A percentile compares a stretch with the other conserved stretches of the same genome.
Evolutionary conservation across 2,888 invertebrate genomes (phyloP).

Genomic region (Patella caerulea): DNA sequence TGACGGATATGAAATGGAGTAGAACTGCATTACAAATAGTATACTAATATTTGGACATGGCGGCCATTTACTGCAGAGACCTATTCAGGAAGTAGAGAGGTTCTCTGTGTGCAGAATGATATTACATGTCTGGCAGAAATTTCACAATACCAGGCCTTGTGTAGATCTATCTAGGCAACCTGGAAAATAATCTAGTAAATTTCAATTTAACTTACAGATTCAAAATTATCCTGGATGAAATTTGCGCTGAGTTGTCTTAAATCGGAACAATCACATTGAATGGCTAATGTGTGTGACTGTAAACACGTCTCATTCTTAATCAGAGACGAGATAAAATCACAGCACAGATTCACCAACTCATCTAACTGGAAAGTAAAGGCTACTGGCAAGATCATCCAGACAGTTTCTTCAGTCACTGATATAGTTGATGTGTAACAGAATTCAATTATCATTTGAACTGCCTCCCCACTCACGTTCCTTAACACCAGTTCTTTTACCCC

Average conservation of each 20-base stretch:
- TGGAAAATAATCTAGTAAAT: no score
- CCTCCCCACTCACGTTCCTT: conserved; percentile 36
- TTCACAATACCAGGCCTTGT: no score
- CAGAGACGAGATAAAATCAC: conserved; percentile 41
- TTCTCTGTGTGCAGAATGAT: no score
- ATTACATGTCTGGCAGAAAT: no score
- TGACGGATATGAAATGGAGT: no score
- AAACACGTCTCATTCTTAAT: conserved; percentile 43
- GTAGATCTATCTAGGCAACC: no score
- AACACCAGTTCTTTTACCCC: conserved; percentile 34
- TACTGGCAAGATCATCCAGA: conserved; percentile 46
- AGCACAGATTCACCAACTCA: conserved; percentile 48
- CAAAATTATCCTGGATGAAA: conserved; percentile 41
- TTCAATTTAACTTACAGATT: conserved; percentile 36
- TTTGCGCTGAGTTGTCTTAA: conserved; percentile 34
- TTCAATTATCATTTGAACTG: conserved; percentile 46
- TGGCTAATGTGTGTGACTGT: conserved; percentile 34
- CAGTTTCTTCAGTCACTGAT: conserved; percentile 45
- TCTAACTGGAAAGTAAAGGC: conserved; percentile 43
- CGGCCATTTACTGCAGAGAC: no score
- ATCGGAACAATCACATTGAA: conserved; percentile 34
- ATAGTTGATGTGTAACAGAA: conserved; percentile 54
- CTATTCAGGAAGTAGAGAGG: no score
- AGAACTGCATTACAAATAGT: no score
- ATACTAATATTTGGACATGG: no score